Evolutionary conservation across 2,113 vertebrate species (phyloP).

Genomic region (Helogale parvula): DNA sequence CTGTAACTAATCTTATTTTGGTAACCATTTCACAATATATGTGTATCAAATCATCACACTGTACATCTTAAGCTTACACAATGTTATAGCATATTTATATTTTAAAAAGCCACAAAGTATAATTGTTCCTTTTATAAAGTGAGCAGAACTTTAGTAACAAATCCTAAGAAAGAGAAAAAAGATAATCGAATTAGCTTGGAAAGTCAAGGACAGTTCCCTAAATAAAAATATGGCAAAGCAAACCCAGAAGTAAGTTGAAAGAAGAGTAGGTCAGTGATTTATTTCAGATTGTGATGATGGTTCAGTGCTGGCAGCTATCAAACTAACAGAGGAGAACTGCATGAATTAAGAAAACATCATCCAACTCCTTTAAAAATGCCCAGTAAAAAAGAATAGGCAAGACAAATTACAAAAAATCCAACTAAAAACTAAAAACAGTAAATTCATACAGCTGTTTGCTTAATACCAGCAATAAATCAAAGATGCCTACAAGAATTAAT

Average conservation of each 20-base stretch:
- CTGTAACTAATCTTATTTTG: no score
- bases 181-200: neutral
- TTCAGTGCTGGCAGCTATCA: neutral
- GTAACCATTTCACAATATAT: no score
- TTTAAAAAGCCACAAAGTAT: neutral
- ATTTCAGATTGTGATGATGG: neutral
- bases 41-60: no score
- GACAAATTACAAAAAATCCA: neutral
- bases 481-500: neutral
- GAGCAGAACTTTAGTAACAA: neutral
- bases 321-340: neutral
- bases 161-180: neutral
- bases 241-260: neutral
- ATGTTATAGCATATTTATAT: neutral
- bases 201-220: neutral
- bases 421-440: neutral
- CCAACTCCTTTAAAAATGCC: neutral
- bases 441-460: neutral
- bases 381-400: neutral
- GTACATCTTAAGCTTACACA: no score
- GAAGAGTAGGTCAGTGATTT: neutral
- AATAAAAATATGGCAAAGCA: neutral
- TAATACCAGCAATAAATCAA: neutral
- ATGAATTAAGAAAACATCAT: neutral
- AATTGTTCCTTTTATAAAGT: neutral